Conservation (phyloP, 2,888 invertebrate species). For the Griposia aprilina region DNA sequence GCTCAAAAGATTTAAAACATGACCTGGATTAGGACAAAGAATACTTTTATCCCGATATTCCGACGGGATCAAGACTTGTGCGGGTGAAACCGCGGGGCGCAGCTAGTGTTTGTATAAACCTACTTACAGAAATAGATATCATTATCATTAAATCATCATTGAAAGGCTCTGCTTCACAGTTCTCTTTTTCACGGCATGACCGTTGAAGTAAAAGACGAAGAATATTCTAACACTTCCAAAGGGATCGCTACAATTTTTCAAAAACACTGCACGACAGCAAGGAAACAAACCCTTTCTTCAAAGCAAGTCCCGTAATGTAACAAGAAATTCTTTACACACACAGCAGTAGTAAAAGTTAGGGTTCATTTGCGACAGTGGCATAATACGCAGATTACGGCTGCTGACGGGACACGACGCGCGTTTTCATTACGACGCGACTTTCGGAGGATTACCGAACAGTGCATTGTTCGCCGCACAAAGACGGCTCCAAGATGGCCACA, state of each 20-base stretch:
- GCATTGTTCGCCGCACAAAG: slow-evolving; percentile 67
- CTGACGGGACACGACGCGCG: slow-evolving; percentile 40
- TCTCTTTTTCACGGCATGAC: neutral
- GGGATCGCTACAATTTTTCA: neutral
- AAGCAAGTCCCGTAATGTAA: slow-evolving; percentile 1
- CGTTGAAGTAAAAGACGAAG: neutral
- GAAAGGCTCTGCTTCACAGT: neutral
- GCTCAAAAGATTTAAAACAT: no score
- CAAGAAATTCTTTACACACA: slow-evolving; percentile 18
- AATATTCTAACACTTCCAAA: neutral
- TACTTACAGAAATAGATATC: neutral
- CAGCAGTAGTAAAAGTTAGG: slow-evolving; percentile 36
- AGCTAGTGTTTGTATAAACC: no score
- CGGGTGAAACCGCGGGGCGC: neutral
- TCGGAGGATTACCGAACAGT: slow-evolving; percentile 58
- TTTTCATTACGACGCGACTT: slow-evolving; percentile 63
- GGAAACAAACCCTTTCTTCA: slow-evolving; percentile 6
- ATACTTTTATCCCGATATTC: no score
- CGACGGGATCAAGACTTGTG: no score
- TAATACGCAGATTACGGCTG: slow-evolving; percentile 51
- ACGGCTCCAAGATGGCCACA: slow-evolving; percentile 46
- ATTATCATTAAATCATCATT: neutral
- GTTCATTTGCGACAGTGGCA: slow-evolving; percentile 47
- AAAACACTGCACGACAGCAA: neutral
- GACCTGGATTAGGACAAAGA: no score